Percentiles rank a stretch among this genome's conserved stretches.
phyloP scores from a whole-genome alignment of 53 echinoderm and acorn worm species.

The Antedon mediterranea region DNA sequence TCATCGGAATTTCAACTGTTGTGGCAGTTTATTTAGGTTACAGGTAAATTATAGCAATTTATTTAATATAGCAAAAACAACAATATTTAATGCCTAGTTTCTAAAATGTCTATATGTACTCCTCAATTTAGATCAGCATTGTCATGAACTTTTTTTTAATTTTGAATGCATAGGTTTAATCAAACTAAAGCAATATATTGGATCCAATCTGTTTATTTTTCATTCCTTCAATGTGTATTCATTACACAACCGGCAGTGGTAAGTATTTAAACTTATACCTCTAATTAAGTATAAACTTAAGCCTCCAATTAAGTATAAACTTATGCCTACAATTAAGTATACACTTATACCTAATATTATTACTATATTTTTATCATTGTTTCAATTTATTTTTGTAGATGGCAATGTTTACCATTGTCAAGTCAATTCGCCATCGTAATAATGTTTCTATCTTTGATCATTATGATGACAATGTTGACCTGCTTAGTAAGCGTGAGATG shows the following conservation, averaged over 20 bases:
- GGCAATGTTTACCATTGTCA: slow-evolving; percentile 72
- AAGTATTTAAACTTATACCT: slow-evolving; percentile 10
- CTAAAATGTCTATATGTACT: no score
- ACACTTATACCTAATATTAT: no score
- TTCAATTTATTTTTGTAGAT: slow-evolving; percentile 44
- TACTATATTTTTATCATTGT: no score
- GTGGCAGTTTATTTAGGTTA: slow-evolving; percentile 54
- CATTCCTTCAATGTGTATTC: slow-evolving; percentile 94
- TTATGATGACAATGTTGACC: slow-evolving; percentile 87
- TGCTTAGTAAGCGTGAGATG: slow-evolving; percentile 39
- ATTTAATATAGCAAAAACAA: no score
- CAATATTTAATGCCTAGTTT: no score
- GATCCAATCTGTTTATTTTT: slow-evolving; percentile 96
- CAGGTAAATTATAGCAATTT: slow-evolving; percentile 28
- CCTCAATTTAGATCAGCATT: no score
- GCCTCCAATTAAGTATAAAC: no score
- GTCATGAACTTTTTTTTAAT: not conserved
- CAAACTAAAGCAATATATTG: slow-evolving; percentile 70
- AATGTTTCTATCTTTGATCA: slow-evolving; percentile 94
- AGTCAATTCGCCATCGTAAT: slow-evolving; percentile 58
- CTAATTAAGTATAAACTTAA: no score
- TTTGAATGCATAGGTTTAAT: slow-evolving; percentile 36
- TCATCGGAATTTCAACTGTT: slow-evolving; percentile 42
- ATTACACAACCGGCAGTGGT: slow-evolving; percentile 93
- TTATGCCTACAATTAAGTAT: no score